Conservation (phyloP, 2,113 vertebrate genomes). For the Seriola rivoliana region DNA sequence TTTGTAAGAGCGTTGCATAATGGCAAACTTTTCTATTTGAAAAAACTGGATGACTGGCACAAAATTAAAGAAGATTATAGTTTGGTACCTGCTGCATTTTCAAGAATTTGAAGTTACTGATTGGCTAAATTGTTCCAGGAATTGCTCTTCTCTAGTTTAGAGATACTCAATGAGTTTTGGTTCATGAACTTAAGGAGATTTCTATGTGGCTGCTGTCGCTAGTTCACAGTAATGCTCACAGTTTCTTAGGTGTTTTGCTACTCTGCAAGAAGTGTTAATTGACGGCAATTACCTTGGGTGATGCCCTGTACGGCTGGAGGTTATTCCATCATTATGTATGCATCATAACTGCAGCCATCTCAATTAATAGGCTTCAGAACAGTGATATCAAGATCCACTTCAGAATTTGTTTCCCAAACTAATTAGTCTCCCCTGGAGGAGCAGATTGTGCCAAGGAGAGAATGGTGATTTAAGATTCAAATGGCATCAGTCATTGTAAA, state of each 20-base stretch:
- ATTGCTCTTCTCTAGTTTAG: background rate
- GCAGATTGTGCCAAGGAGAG: constrained; percentile 30
- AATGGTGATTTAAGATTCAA: constrained; percentile 28
- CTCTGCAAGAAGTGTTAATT: constrained; percentile 33
- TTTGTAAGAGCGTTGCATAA: constrained; percentile 24
- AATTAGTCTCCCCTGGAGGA: constrained; percentile 45
- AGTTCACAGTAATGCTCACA: background rate
- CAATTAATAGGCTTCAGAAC: constrained; percentile 32
- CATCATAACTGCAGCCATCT: constrained; percentile 20
- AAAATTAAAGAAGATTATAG: background rate
- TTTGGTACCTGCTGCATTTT: background rate
- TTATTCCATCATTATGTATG: constrained; percentile 23
- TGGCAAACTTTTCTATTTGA: background rate
- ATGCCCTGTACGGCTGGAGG: constrained; percentile 16
- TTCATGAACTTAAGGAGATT: background rate
- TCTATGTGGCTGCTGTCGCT: background rate
- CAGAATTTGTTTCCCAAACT: constrained; percentile 45
- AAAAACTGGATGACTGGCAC: background rate
- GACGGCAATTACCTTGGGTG: constrained; percentile 8
- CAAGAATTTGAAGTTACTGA: background rate
- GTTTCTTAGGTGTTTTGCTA: constrained; percentile 33
- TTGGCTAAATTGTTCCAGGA: background rate
- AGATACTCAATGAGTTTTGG: background rate
- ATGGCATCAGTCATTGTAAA: background rate
- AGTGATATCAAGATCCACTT: constrained; percentile 12